A percentile compares a stretch with the other conserved stretches of the same genome.
These are phyloP conservation scores for Sycophaga agraensis DNA, from an alignment of 1,140 invertebrate species.

Conservation along the genomic window DNA sequence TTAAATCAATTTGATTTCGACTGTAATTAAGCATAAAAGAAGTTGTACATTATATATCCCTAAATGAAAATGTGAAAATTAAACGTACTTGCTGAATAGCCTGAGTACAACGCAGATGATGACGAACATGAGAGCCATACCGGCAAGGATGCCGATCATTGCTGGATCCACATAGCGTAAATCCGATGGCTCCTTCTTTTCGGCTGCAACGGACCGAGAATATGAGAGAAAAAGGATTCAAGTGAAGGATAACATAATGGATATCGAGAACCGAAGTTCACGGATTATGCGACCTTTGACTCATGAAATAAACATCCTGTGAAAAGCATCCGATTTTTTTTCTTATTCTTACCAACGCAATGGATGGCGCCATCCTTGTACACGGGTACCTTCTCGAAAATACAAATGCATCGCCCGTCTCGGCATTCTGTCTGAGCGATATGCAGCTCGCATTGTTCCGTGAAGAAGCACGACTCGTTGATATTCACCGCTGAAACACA, in stretches of 20 bases:
- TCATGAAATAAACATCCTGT: too few species aligned
- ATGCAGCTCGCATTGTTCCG: conserved; percentile 74
- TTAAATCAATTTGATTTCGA: too few species aligned
- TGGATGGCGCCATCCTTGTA: conserved; percentile 67
- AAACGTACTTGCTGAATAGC: conserved; percentile 86
- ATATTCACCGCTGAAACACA: conserved; percentile 66
- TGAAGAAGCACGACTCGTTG: conserved; percentile 79
- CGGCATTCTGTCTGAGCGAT: conserved; percentile 74
- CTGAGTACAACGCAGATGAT: conserved; percentile 90
- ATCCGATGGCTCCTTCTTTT: conserved; percentile 53
- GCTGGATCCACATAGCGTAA: conserved; percentile 76
- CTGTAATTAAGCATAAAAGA: too few species aligned
- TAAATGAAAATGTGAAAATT: conserved; percentile 3
- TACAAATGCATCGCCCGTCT: conserved; percentile 73
- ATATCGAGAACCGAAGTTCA: too few species aligned
- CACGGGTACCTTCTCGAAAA: conserved; percentile 72
- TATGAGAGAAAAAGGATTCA: too few species aligned
- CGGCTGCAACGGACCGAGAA: conserved; percentile 52
- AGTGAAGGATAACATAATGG: too few species aligned
- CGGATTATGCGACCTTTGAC: too few species aligned
- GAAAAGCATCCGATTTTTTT: too few species aligned
- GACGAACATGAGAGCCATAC: conserved; percentile 90
- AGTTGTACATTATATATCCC: neutral
- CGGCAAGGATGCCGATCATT: conserved; percentile 87
- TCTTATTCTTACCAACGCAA: conserved; percentile 66